Evolutionary conservation across 2,888 invertebrate genomes (phyloP), one percentile per base, ranked within the genome.

Genomic region (Drosophila sordidula): DNA sequence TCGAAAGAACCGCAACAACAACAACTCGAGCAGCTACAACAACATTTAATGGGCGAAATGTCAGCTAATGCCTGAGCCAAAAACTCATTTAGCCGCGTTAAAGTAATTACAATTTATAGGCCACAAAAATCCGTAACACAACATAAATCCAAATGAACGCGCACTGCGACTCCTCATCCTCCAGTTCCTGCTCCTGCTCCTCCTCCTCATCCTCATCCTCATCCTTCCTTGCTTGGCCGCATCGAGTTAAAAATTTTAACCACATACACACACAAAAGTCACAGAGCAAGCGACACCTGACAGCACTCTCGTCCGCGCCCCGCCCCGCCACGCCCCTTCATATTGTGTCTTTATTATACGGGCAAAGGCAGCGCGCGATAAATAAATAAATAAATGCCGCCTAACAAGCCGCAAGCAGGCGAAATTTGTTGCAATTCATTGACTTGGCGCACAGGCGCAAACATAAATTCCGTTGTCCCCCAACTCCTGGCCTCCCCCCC

Each of bases 381-480:
- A 86, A 83, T 83, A 83, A 86, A 83, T 88, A 88, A 83, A 88
- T 83, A 83, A 83, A 83, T 74, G 79, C 87, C 70, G 82, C 78
- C 87, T 83, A 87, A 87, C 88, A 83, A 88, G 84, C 87, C 87
- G 66, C 80, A 88, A 77, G 75, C 64, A 66, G 67, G 66, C 70
- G 79, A 89, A 89, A 89, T 90, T 90, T 90, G 90, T 90, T 90
- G 90, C 90, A 89, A 89, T 87, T 90, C 89, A 89, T 89, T 90
- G 90, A 89, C 89, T 89, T 87, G 88, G 81, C 78, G 86, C 80
- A 87, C 76, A 80, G 82, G 77, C 84, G 72, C 69, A 77, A 78
- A 79, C 86, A 89, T 89, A 89, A 89, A 89, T 89, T 89, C 73
- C 64, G 47, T 12, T 25, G 56, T 46, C 63, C 71, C 16, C 32